Evolutionary conservation across 2,888 invertebrate genomes (phyloP).

Genomic region (Chymomyza fuscimana): DNA sequence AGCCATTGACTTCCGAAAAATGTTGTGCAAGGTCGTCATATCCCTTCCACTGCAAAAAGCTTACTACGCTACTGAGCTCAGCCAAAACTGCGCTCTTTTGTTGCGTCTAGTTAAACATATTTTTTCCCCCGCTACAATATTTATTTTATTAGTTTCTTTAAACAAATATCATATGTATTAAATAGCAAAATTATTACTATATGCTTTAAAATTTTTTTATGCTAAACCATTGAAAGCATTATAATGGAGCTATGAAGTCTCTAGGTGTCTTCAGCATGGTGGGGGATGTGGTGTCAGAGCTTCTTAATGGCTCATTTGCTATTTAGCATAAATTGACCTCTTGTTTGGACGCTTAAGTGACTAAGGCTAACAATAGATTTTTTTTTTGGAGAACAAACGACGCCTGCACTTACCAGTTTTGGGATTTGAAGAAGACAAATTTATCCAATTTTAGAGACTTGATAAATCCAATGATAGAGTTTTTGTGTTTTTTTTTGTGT

Average conservation of each 20-base stretch:
- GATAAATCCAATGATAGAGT: conserved; percentile 57
- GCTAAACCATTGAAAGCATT: neutral
- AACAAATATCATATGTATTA: neutral
- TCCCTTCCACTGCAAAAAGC: no score
- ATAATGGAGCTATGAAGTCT: neutral
- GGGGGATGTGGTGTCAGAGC: neutral
- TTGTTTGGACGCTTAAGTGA: neutral
- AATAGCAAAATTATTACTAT: conserved; percentile 1
- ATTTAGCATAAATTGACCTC: neutral
- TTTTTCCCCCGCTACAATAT: neutral
- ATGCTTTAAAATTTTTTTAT: neutral
- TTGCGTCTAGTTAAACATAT: neutral
- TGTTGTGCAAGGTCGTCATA: no score
- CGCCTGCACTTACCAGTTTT: conserved; percentile 65
- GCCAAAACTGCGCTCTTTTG: no score
- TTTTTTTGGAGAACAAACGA: neutral
- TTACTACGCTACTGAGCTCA: no score
- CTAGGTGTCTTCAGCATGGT: no score
- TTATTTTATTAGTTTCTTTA: conserved; percentile 1
- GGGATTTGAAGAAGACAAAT: conserved; percentile 40
- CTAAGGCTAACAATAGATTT: neutral
- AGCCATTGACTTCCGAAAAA: no score
- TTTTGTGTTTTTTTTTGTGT: conserved; percentile 9
- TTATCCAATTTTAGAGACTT: conserved; percentile 70
- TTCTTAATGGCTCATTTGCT: neutral